phyloP scores from a whole-genome alignment of 64 coral and sea anemone genomes.

The Montipora foliosa region DNA sequence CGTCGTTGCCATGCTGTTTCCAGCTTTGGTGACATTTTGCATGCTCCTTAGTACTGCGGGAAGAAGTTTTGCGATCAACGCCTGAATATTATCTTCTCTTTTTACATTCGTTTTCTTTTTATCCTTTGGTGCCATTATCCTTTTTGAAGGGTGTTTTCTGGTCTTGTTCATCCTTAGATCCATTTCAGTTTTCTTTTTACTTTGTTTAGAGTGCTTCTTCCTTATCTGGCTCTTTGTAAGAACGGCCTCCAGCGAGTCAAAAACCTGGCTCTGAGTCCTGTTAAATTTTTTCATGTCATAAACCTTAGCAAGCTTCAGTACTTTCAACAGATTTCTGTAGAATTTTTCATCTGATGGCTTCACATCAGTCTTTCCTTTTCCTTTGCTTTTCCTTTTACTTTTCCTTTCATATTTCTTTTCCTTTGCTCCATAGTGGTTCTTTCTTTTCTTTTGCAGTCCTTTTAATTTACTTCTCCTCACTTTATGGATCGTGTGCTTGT shows the following conservation, averaged over 20 bases:
- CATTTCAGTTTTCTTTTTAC: not conserved
- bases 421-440: conserved; percentile 15
- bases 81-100: conserved; percentile 51
- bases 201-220: not conserved
- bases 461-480: not conserved
- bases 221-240: conserved; percentile 17
- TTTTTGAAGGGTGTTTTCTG: not conserved
- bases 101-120: not conserved
- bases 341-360: conserved; percentile 35
- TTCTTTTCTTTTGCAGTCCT: not conserved
- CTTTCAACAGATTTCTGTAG: conserved; percentile 70
- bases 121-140: conserved; percentile 25
- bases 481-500: not conserved
- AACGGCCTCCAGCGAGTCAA: conserved; percentile 32
- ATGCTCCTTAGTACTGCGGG: conserved; percentile 80
- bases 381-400: not conserved
- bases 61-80: conserved; percentile 66
- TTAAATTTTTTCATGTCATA: conserved; percentile 14
- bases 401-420: conserved; percentile 14
- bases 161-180: not conserved
- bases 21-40: conserved; percentile 32
- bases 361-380: not conserved
- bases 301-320: conserved; percentile 53
- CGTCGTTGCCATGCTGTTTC: not conserved
- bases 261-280: not conserved